phyloP scores from a whole-genome alignment of 1,140 invertebrate genomes.

The Lethocerus indicus region DNA sequence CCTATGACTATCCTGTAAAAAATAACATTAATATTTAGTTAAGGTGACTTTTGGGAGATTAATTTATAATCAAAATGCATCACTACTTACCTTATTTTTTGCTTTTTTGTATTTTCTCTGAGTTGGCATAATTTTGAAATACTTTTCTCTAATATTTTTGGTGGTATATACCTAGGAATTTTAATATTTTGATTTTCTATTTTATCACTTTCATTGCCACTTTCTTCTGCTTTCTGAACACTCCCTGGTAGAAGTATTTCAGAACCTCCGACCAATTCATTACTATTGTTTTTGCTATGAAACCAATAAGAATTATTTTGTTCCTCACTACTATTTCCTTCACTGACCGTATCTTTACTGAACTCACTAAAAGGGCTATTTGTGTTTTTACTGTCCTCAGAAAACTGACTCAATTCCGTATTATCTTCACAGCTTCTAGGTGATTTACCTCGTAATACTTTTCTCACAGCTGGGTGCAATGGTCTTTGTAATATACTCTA shows the following conservation, averaged over 20 bases:
- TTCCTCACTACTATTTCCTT: background rate
- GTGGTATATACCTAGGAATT: slow-evolving; percentile 26
- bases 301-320: too few relatives aligned
- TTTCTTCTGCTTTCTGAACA: slow-evolving; percentile 6
- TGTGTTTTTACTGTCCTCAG: background rate
- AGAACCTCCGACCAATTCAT: background rate
- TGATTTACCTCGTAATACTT: slow-evolving; percentile 31
- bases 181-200: slow-evolving; percentile 17
- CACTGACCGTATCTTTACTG: background rate
- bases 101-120: slow-evolving; percentile 19
- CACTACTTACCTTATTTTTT: slow-evolving; percentile 19
- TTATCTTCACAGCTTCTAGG: background rate
- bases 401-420: background rate
- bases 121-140: slow-evolving; percentile 25
- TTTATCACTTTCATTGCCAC: background rate
- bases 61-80: background rate
- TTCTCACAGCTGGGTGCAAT: slow-evolving; percentile 55
- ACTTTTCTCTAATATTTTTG: slow-evolving; percentile 23
- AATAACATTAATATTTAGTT: slow-evolving; percentile 20
- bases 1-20: slow-evolving; percentile 41
- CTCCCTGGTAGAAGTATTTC: background rate
- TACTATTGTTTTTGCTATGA: background rate
- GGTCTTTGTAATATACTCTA: slow-evolving; percentile 32
- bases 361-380: background rate
- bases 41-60: slow-evolving; percentile 7